phyloP scores from a whole-genome alignment of 2,888 invertebrate genomes.

The Thalpophila matura region DNA sequence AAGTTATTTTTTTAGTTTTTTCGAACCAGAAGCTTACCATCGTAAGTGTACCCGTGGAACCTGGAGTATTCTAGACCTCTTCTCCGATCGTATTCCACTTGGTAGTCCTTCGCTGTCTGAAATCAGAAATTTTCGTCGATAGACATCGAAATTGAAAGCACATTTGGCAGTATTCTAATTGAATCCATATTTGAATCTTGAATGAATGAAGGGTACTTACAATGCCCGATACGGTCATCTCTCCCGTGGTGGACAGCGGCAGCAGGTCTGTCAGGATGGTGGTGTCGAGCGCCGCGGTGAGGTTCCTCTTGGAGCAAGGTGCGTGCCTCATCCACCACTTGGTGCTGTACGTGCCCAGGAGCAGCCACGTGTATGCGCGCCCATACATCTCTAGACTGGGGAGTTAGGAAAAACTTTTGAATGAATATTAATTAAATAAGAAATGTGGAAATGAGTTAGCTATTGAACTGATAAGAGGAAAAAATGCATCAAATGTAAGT shows the following conservation, averaged over 20 bases:
- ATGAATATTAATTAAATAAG: neutral
- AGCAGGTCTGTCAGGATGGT: slow-evolving; percentile 97
- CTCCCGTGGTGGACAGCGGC: slow-evolving; percentile 96
- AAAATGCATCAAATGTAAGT: too few species aligned
- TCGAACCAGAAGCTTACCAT: slow-evolving; percentile 92
- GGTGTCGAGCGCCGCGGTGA: slow-evolving; percentile 95
- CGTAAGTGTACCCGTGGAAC: slow-evolving; percentile 99
- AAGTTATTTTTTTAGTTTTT: too few species aligned
- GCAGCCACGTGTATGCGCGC: slow-evolving; percentile 98
- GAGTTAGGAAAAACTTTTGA: neutral
- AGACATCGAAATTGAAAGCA: neutral
- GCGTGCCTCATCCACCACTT: slow-evolving; percentile 94
- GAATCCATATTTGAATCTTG: neutral
- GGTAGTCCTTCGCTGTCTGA: slow-evolving; percentile 97
- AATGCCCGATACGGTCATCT: slow-evolving; percentile 96
- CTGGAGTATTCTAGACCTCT: slow-evolving; percentile 96
- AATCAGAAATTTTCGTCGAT: slow-evolving; percentile 59
- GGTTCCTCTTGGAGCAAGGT: slow-evolving; percentile 93
- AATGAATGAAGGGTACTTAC: too few species aligned
- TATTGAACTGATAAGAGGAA: too few species aligned
- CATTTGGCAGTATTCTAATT: neutral
- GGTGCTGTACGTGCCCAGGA: slow-evolving; percentile 96
- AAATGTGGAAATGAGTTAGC: neutral
- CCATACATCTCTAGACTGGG: slow-evolving; percentile 96
- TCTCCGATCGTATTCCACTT: slow-evolving; percentile 95